These are phyloP conservation scores for Brachionus paranguensis DNA, from an alignment of 1,140 invertebrate genomes.

Conservation along the genomic window DNA sequence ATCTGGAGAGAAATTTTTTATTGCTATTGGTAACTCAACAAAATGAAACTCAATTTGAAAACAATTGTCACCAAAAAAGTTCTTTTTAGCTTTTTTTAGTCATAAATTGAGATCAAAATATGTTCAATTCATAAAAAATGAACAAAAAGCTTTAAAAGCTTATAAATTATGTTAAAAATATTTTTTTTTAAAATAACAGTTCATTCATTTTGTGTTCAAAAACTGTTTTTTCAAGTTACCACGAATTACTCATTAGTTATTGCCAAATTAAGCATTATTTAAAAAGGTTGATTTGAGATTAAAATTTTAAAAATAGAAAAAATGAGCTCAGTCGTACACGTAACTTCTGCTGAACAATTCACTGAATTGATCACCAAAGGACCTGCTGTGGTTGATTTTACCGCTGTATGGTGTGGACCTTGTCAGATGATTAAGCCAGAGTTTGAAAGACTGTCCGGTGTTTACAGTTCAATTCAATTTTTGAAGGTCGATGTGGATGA, in stretches of 20 bases:
- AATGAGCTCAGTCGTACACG: not conserved
- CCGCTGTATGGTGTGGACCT: conserved; percentile 25
- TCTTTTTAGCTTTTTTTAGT: not conserved
- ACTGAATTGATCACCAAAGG: not conserved
- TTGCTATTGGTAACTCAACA: not conserved
- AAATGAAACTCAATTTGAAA: not conserved
- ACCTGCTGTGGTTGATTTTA: conserved; percentile 22
- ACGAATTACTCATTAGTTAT: not conserved
- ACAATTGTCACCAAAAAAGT: not conserved
- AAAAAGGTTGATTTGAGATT: not conserved
- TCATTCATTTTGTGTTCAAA: not conserved
- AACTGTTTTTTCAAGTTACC: conserved; percentile 7
- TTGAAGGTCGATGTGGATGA: conserved; percentile 39
- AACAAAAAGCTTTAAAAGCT: not conserved
- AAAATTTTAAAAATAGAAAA: not conserved
- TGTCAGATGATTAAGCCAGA: conserved; percentile 26
- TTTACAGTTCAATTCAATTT: conserved; percentile 13
- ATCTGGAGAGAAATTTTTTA: too few species aligned
- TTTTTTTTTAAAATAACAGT: not conserved
- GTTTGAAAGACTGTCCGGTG: not conserved
- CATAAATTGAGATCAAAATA: not conserved
- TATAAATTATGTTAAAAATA: conserved; percentile 17
- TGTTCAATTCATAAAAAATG: not conserved
- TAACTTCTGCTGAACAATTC: conserved; percentile 8
- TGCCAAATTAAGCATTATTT: not conserved